Evolutionary conservation across 2,888 invertebrate species (phyloP), one percentile per base, ranked within the genome.

Genomic region (Diaphora mendica): DNA sequence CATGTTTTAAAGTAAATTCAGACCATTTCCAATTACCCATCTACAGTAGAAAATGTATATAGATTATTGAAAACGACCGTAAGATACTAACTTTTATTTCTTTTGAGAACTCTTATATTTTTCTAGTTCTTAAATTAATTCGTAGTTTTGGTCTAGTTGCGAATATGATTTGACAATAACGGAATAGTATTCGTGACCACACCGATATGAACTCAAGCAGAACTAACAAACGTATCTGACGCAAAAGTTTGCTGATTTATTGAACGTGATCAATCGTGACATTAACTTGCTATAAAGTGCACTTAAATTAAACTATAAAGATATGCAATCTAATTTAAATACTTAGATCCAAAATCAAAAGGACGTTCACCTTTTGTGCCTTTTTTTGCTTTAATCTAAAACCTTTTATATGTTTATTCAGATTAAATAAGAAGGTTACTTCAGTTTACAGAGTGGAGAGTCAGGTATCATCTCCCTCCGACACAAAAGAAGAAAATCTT

Each of bases 171-270:
- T 76, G 71, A 72, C 72, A 73, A 69, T 76, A 81, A 81, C 77
- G 79, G 81, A 70, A 23, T 64, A 72, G 68, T 62, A 70, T 75
- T 77, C 79, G 75, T 75, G 79, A 81, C 73, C 66, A 65, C 33
- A 26, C 69, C 23, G 48, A 20, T 35, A n/a, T 71, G 51, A 67
- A 66, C 64, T 65, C 30, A 83, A 59, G 65, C 77, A 76, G 39
- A 64, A 42, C 74, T 74, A 79, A 79, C 64, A 55, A 66, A 75
- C 55, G 64, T 33, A 13, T 30, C 44, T 69, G 44, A 72, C 62
- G 81, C 83, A 83, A 71, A 81, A 72, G 65, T 73, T 69, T 75
- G 35, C 59, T 70, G 69, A 78, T 80, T 73, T 55, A 62, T 70
- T 64, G 76, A 39, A 15, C 39, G 73, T 68, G 72, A 81, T 81